Percentiles rank a stretch among this genome's conserved stretches.
phyloP scores from a whole-genome alignment of 2,113 vertebrate species.

The Coryphaenoides rupestris region DNA sequence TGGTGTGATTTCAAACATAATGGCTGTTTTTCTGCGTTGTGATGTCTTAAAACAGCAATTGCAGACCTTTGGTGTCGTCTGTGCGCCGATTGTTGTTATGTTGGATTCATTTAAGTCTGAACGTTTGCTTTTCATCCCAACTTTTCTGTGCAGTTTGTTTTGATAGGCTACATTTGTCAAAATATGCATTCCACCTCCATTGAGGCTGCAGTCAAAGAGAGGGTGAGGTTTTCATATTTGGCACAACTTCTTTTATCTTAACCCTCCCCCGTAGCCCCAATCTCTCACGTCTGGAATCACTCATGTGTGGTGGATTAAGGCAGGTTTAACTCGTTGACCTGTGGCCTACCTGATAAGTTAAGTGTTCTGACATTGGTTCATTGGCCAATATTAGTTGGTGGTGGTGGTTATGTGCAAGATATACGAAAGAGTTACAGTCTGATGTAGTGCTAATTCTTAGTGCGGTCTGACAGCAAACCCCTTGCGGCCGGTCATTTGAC shows the following conservation, averaged over 20 bases:
- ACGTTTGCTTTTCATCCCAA: background rate
- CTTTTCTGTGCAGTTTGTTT: slow-evolving; percentile 2
- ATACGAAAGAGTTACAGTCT: background rate
- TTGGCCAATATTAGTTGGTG: slow-evolving; percentile 39
- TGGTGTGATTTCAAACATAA: no score
- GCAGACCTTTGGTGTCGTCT: slow-evolving; percentile 1
- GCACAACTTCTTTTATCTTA: slow-evolving; percentile 20
- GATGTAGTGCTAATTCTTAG: slow-evolving; percentile 1
- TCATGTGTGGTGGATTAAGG: slow-evolving; percentile 25
- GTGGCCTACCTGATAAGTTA: slow-evolving; percentile 15
- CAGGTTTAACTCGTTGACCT: slow-evolving; percentile 14
- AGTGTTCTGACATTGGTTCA: slow-evolving; percentile 36
- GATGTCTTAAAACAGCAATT: slow-evolving; percentile 10
- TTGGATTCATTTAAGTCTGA: no score
- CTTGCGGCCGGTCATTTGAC: background rate
- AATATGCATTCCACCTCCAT: no score
- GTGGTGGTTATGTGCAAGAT: background rate
- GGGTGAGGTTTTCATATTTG: slow-evolving; percentile 34
- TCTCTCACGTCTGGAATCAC: slow-evolving; percentile 7
- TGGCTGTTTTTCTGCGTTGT: slow-evolving; percentile 2
- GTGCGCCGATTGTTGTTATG: background rate
- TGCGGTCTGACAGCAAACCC: background rate
- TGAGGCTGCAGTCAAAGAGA: no score
- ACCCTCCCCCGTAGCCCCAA: background rate
- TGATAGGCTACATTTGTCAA: slow-evolving; percentile 6